Evolutionary conservation across 1,140 invertebrate species (phyloP).

Genomic region (Diuraphis noxia): DNA sequence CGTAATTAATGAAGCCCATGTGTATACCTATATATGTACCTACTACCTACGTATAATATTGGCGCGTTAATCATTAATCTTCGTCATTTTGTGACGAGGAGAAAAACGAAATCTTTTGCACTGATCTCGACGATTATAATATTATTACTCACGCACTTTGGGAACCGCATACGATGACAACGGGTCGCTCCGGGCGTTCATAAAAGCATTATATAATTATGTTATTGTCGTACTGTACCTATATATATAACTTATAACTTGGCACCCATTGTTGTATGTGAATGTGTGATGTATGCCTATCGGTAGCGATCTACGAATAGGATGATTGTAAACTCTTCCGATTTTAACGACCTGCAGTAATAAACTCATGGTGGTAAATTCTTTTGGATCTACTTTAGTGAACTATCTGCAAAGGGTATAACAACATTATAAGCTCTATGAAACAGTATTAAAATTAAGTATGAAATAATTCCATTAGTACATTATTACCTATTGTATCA

Average conservation of each 20-base stretch:
- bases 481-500: too few relatives aligned
- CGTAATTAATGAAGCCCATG: slow-evolving; percentile 8
- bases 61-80: slow-evolving; percentile 8
- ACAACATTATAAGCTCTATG: too few relatives aligned
- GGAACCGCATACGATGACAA: background rate
- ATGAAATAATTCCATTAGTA: too few relatives aligned
- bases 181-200: background rate
- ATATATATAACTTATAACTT: background rate
- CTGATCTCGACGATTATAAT: background rate
- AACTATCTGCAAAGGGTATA: too few relatives aligned
- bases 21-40: background rate
- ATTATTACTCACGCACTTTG: background rate
- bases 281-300: background rate
- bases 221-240: background rate
- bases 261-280: background rate
- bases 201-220: background rate
- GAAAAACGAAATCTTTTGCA: background rate
- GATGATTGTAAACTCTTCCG: too few relatives aligned
- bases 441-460: too few relatives aligned
- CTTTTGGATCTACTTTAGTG: too few relatives aligned
- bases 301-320: background rate
- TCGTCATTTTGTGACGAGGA: background rate
- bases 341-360: too few relatives aligned
- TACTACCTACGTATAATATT: background rate
- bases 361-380: too few relatives aligned